These are phyloP conservation scores for Zosterops hypoxanthus DNA, from an alignment of 2,113 vertebrate genomes.

Conservation along the genomic window DNA sequence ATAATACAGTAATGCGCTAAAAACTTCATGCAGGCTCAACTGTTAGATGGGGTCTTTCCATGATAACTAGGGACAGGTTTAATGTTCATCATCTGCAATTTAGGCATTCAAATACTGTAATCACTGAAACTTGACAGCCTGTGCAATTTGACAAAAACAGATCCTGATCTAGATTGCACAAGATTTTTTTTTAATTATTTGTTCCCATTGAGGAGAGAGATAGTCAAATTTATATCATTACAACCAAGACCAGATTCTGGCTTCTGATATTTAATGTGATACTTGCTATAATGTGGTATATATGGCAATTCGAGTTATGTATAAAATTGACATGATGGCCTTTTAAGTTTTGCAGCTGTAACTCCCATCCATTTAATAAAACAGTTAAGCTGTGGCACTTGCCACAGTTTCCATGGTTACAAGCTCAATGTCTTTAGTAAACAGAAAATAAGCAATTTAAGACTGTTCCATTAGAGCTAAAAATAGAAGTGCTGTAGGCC, in stretches of 20 bases:
- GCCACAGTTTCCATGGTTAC: conserved; percentile 80
- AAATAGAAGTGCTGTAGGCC: conserved; percentile 79
- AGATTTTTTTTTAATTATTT: neutral
- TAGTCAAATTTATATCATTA: neutral
- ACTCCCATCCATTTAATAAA: conserved; percentile 76
- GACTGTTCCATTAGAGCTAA: conserved; percentile 75
- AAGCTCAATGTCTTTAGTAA: conserved; percentile 79
- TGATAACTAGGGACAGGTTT: neutral
- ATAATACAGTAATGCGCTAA: neutral
- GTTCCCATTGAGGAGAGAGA: neutral
- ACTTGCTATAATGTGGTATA: neutral
- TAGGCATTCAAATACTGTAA: neutral
- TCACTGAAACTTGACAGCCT: neutral
- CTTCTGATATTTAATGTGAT: neutral
- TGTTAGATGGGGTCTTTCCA: neutral
- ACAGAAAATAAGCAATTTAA: conserved; percentile 85
- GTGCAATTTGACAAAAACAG: neutral
- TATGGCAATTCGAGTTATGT: neutral
- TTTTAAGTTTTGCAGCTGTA: conserved; percentile 63
- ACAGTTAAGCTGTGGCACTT: conserved; percentile 74
- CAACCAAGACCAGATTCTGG: neutral
- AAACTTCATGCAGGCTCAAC: neutral
- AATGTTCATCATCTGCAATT: conserved; percentile 4
- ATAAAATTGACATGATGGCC: conserved; percentile 10
- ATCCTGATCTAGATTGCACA: neutral